Base-by-base conservation (phyloP, 2,888 invertebrate genomes). In the Poecilobothrus nobilitatus region DNA sequence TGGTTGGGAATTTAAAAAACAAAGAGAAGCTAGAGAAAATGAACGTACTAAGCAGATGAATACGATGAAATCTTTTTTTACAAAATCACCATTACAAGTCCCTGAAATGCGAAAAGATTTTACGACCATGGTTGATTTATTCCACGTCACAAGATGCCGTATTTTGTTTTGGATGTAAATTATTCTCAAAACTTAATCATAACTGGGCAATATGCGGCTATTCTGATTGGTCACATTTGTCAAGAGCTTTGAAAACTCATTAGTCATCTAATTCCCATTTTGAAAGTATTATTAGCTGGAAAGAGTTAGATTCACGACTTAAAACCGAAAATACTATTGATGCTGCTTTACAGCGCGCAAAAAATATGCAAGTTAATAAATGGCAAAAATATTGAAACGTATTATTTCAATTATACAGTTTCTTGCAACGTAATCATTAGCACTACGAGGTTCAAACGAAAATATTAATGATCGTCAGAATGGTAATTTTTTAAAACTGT, bases 1-100 rank as follows among this genome's bases (percentile, higher is more conserved):
- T 63, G 63, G 63, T 63, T 63, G 63, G 63, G 63, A 63, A 63
- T 63, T 63, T 63, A 63, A 63, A 63, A 63, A 63, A 27, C 63
- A 63, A 63, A 22, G 61, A 20, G 61, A 61, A 21, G 63, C 63
- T 27, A 63, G 63, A 63, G 63, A 63, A 63, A 63, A 63, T 63
- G 63, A 63, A 63, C 63, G 63, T 63, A 63, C 63, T 63, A 63
- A 63, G 63, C 63, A 63, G 63, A 63, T 27, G 63, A 27, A 63
- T 63, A 63, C 63, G 63, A 22, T 63, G 27, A 63, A 63, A 63
- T 27, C 63, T 63, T 63, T 63, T 63, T 63, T 63, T 63, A 63
- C 63, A 63, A 63, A 63, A 63, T 63, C 63, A 63, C 63, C 27
- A 27, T 63, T 63, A 22, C 63, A 21, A 63, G 63, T 63, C 27